Base-by-base conservation (phyloP, 2,113 vertebrate species). In the Clarias macrocephalus region DNA sequence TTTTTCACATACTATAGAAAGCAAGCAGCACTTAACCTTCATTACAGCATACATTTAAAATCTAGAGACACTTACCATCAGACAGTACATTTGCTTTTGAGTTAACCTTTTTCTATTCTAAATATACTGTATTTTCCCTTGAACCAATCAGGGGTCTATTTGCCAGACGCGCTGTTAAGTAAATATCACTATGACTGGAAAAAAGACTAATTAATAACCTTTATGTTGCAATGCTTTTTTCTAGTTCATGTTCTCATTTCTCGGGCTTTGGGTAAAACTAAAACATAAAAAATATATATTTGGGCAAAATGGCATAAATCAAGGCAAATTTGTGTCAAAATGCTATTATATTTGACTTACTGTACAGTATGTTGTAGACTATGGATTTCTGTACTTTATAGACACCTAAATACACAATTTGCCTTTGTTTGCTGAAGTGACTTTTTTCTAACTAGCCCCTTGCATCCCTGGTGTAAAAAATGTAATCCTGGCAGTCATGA, bases 11-110 rank as follows among this genome's bases (percentile, higher is more conserved):
- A 57, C 11, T 42, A 7, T 1, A 48, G 48, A 8, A 48, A 30
- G 15, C 75, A 79, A 79, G 75, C 15, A 18, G 25, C 52, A 79
- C 75, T 79, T 79, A 79, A 56, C 52, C 75, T 79, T 56, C 11
- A 28, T 28, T 4, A 79, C 23, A 79, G 15, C 52, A 79, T 18
- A 57, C 52, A 56, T 57, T 56, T 30, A 18, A 28, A 56, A 56
- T 28, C 13, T 54, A 52, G 23, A 54, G n/a, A 76, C 70, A 42
- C 70, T 25, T 23, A 25, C n/a, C 37, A 52, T 76, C 23, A 15
- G 73, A n/a, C 33, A 42, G 70, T 76, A 52, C 37, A 52, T 76
- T 73, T 76, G 73, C 52, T 76, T 73, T 30, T 21, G 16, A 8
- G 15, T 72, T 68, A 70, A 42, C 30, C 19, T 10, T 10, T 19